Evolutionary conservation across 2,113 vertebrate species (phyloP), one percentile per base, ranked within the genome.

Genomic region (Cryptomyrus ogoouensis): DNA sequence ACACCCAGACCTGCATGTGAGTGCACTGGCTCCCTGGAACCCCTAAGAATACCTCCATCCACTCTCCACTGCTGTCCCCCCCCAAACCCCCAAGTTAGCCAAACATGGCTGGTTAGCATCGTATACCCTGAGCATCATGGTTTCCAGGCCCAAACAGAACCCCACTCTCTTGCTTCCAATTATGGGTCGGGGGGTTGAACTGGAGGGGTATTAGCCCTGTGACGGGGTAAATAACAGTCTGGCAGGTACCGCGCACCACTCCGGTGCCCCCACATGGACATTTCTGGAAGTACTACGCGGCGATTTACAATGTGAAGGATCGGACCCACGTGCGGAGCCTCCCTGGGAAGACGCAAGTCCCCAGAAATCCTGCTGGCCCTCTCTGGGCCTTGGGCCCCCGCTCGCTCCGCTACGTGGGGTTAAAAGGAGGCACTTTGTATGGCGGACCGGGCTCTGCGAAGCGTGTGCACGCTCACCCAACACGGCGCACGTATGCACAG

Each of bases 371-470:
- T 1, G 35, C 87, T 46, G 53, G 21, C 39, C 35, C 52, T 9
- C 87, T 42, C 53, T 0, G 53, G 35, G 31, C 3, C 53, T 10
- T 5, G 87, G 52, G 53, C 21, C 39, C 35, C 53, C 9, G 9
- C 39, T 5, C 0, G 53, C 53, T 44, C 39, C 87, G 15, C 21
- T 24, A 77, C 44, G 52, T 44, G 52, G 77, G 80, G 17, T 52
- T 35, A 47, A 74, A 84, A 83, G 87, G 90, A 90, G 90, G 90
- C 90, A 90, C 90, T 90, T 88, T 4, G 52, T 53, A 83, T 42
- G 87, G 21, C 24, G 58, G 21, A 47, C 88, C 15, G 27, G 44
- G 53, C 49, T 44, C 58, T 66, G 24, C 1, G 3, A 90, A 24
- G 50, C 35, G 50, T 6, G 21, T 8, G 52, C 62, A 80, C 10